Evolutionary conservation across 2,888 invertebrate species (phyloP).

Genomic region (Teleiodes luculella): DNA sequence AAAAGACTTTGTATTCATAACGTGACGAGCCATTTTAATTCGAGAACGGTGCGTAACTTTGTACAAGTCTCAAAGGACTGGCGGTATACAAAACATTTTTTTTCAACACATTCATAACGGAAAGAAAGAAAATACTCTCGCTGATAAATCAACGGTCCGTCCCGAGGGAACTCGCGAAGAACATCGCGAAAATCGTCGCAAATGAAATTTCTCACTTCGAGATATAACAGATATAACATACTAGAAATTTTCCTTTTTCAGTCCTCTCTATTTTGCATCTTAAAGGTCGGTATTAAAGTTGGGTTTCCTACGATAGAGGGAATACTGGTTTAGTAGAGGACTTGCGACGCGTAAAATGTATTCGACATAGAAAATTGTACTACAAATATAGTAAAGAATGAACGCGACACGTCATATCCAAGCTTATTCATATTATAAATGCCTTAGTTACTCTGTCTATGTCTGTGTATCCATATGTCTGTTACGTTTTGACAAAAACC

Average conservation of each 20-base stretch:
- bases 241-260: constrained; percentile 29
- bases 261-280: neutral
- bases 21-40: constrained; percentile 4
- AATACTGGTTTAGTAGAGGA: neutral
- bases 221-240: constrained; percentile 39
- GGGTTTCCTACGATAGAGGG: neutral
- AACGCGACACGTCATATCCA: no score
- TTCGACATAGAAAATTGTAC: constrained; percentile 62
- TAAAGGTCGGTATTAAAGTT: neutral
- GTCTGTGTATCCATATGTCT: no score
- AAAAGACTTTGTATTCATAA: neutral
- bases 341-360: constrained; percentile 54
- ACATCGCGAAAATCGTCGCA: constrained; percentile 70
- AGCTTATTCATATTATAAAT: no score
- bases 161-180: constrained; percentile 52
- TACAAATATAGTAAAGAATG: constrained; percentile 49
- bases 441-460: no score
- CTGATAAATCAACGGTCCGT: constrained; percentile 63
- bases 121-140: constrained; percentile 37
- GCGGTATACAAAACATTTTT: constrained; percentile 27
- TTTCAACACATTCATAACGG: constrained; percentile 34
- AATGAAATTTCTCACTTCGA: constrained; percentile 71
- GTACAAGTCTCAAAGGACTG: neutral
- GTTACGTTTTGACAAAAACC: no score
- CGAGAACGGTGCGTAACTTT: neutral